phyloP scores from a whole-genome alignment of 2,888 invertebrate genomes.

The Tetheella fluctuosa region DNA sequence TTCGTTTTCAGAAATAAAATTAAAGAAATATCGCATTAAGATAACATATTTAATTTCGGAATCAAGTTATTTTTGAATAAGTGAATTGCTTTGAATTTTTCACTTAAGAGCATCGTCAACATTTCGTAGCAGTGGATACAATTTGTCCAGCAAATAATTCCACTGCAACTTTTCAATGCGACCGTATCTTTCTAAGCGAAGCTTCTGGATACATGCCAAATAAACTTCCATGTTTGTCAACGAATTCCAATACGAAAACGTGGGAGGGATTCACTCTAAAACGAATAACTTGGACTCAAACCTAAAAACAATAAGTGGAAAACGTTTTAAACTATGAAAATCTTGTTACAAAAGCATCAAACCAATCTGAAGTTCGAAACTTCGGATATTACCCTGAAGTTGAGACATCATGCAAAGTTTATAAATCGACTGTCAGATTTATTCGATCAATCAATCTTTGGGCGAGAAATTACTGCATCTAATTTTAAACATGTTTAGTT shows the following conservation, averaged over 20 bases:
- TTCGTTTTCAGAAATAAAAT: not conserved
- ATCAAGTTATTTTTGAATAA: constrained; percentile 30
- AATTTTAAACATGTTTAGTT: constrained; percentile 14
- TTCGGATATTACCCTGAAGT: constrained; percentile 7
- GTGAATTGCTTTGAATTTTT: constrained; percentile 43
- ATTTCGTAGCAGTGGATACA: constrained; percentile 42
- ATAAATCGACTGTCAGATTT: constrained; percentile 11
- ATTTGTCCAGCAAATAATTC: constrained; percentile 54
- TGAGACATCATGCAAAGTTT: constrained; percentile 9
- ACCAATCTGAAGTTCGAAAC: not conserved
- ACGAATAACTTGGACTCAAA: not conserved
- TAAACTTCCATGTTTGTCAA: constrained; percentile 25
- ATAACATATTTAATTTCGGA: not conserved
- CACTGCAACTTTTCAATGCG: constrained; percentile 31
- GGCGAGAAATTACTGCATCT: constrained; percentile 4
- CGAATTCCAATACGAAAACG: constrained; percentile 1
- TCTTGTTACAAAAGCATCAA: not conserved
- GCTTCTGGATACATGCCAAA: constrained; percentile 35
- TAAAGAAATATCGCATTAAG: not conserved
- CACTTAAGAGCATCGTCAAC: constrained; percentile 44
- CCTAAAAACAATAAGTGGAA: not conserved
- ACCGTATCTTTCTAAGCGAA: constrained; percentile 27
- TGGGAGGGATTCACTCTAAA: not conserved
- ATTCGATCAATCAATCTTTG: constrained; percentile 15
- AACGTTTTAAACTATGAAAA: constrained; percentile 1